A percentile compares a stretch with the other conserved stretches of the same genome.
These are phyloP conservation scores for Protobothrops mucrosquamatus DNA, from an alignment of 2,113 vertebrate genomes.

Conservation along the genomic window DNA sequence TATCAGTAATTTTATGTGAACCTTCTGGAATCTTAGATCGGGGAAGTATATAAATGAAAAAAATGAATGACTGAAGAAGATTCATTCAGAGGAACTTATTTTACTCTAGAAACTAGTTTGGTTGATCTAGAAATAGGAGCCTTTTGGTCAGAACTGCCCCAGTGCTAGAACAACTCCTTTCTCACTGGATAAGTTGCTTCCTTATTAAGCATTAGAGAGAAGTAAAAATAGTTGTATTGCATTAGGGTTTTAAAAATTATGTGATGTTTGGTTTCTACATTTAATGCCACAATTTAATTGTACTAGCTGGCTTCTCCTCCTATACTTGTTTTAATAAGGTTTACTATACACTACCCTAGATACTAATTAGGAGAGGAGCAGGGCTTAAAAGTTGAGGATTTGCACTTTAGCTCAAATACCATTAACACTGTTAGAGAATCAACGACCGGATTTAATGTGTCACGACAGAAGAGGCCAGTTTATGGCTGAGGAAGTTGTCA, in stretches of 20 bases:
- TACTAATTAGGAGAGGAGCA: background rate
- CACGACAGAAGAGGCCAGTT: background rate
- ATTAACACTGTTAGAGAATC: background rate
- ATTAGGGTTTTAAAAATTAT: background rate
- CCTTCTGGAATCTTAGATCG: too few species aligned
- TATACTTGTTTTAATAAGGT: background rate
- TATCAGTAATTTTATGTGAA: too few species aligned
- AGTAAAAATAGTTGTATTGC: background rate
- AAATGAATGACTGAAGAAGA: background rate
- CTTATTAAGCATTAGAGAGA: background rate
- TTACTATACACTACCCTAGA: background rate
- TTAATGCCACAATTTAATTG: background rate
- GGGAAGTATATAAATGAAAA: background rate
- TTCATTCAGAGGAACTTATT: background rate
- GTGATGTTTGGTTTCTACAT: background rate
- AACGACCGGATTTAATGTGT: background rate
- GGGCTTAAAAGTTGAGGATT: background rate
- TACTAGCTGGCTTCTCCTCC: background rate
- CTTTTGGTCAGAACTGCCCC: background rate
- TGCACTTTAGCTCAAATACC: background rate
- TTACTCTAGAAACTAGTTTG: background rate
- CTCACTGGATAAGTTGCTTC: background rate
- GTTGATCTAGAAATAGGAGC: background rate
- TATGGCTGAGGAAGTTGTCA: background rate
- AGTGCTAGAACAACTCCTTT: background rate